Base-by-base conservation (phyloP, 1,140 invertebrate genomes). In the Solenopsis invicta region DNA sequence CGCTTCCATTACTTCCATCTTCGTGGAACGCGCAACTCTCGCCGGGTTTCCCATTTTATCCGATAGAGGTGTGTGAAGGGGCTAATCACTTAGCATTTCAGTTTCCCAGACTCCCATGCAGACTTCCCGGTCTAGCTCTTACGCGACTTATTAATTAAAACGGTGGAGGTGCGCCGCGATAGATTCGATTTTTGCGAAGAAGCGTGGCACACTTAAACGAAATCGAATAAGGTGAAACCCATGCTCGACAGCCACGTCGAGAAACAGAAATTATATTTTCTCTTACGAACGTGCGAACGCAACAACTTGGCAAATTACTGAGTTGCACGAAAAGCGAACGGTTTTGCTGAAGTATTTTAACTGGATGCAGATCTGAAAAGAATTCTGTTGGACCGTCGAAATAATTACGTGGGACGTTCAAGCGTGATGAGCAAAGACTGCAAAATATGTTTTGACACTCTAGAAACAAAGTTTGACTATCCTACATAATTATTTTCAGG, bases 11-110 rank as follows among this genome's bases (percentile, higher is more conserved):
- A 59, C 80, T 61, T 84, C 41, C 41, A 45, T 29, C 82, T 48
- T 66, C 45, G 74, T 45, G 52, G 45, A 59, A 45, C 50, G 21
- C 66, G 34, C 13, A 16, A 48, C 50, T 24, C 37, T 72, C 67
- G 18, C 4, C 67, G 24, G 41, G 18, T 84, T 84, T 82, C 48
- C 80, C 80, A 84, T 84, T 84, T 84, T 48, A 75, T 41, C 69
- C 41, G 69, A 71, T 71, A 81, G 29, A 41, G 8, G 54, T 54
- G 69, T 84, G 80, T 61, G 54, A 75, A 84, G 72, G 41, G 29
- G 29, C 54, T 61, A 74, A 82, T 74, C 41, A 62, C 18, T 72
- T 59, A 48, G 52, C 24, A 18, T 41, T 37, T 48, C 21, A 24
- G 66, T 72, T 81, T 81, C 64, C 37, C 54, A 67, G 37, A 67